Evolutionary conservation across 2,113 vertebrate genomes (phyloP).

Genomic region (Phalacrocorax carbo): DNA sequence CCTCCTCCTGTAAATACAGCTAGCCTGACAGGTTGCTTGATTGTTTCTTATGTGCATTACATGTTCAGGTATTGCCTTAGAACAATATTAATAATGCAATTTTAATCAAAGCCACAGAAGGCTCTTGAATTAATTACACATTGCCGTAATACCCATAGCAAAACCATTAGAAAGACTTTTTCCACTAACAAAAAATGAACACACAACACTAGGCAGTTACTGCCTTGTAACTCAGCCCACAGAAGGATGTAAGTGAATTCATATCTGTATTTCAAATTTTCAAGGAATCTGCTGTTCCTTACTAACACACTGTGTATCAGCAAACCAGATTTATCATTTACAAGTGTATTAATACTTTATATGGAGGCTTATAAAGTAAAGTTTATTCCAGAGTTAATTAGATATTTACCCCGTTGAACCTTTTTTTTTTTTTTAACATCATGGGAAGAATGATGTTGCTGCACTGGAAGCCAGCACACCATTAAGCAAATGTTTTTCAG

Average conservation of each 20-base stretch:
- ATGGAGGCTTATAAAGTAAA: not conserved
- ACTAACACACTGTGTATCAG: not conserved
- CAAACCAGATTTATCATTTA: not conserved
- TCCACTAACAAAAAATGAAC: not conserved
- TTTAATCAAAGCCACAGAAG: conserved; percentile 26
- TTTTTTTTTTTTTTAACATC: not conserved
- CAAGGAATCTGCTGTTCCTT: not conserved
- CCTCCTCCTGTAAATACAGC: not conserved
- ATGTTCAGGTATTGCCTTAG: not conserved
- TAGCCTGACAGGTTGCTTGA: not conserved
- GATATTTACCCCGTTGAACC: not conserved
- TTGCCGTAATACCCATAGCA: not conserved
- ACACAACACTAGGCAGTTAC: not conserved
- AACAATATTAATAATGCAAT: not conserved
- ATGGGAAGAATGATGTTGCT: not conserved
- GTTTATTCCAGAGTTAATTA: not conserved
- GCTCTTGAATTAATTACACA: conserved; percentile 31
- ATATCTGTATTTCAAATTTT: not conserved
- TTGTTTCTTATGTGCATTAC: not conserved
- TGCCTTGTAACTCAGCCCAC: not conserved
- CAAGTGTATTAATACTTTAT: not conserved
- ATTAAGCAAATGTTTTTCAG: not conserved
- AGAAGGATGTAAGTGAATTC: not conserved
- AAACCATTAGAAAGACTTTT: not conserved
- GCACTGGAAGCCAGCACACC: not conserved